A percentile compares a stretch with the other conserved stretches of the same genome.
Evolutionary conservation across 2,888 invertebrate species (phyloP).

Genomic region (Plagodis pulveraria): DNA sequence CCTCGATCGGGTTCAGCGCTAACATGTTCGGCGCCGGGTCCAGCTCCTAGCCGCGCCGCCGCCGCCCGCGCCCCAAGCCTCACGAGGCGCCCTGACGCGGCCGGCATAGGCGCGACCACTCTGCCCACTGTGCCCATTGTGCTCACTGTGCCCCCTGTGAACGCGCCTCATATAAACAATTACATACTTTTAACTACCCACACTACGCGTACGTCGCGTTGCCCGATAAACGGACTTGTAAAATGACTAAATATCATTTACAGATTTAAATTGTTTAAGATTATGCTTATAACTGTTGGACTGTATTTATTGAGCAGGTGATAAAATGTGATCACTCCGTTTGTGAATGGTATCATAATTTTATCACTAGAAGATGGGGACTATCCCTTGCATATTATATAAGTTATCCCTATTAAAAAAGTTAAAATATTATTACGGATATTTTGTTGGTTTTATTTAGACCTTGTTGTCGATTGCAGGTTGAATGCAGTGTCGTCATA

Average conservation of each 20-base stretch:
- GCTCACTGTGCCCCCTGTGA: slow-evolving; percentile 25
- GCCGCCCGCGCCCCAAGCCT: slow-evolving; percentile 64
- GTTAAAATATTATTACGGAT: slow-evolving; percentile 66
- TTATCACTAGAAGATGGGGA: slow-evolving; percentile 81
- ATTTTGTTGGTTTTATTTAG: slow-evolving; percentile 44
- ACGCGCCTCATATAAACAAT: slow-evolving; percentile 34
- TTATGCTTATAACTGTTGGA: slow-evolving; percentile 81
- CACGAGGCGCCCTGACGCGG: slow-evolving; percentile 49
- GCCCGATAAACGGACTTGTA: slow-evolving; percentile 71
- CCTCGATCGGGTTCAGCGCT: slow-evolving; percentile 62
- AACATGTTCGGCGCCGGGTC: slow-evolving; percentile 80
- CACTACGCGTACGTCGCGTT: slow-evolving; percentile 50
- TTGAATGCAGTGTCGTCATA: not conserved
- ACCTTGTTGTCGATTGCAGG: not conserved
- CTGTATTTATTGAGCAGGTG: slow-evolving; percentile 84
- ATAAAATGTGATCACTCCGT: slow-evolving; percentile 80
- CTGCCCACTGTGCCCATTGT: slow-evolving; percentile 35
- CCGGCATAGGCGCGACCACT: slow-evolving; percentile 45
- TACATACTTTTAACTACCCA: slow-evolving; percentile 58
- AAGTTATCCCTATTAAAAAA: slow-evolving; percentile 85
- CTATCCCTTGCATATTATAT: slow-evolving; percentile 84
- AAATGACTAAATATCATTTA: slow-evolving; percentile 81
- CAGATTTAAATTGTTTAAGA: slow-evolving; percentile 81
- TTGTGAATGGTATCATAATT: slow-evolving; percentile 78
- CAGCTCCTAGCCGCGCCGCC: slow-evolving; percentile 80